Evolutionary conservation across 2,888 invertebrate genomes (phyloP), one percentile per base, ranked within the genome.

Genomic region (Microchrysa polita): DNA sequence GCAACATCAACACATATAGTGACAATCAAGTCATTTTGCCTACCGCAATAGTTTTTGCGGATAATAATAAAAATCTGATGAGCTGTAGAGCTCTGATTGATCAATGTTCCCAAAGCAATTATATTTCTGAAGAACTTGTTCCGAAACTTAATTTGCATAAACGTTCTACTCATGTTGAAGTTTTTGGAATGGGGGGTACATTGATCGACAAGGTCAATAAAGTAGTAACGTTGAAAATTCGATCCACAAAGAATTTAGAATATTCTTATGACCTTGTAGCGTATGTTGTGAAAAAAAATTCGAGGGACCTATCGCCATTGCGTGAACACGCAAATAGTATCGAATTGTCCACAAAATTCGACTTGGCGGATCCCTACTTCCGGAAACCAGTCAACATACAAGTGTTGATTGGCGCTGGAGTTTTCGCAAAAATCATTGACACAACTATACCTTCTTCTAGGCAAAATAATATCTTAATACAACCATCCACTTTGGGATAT

Each of bases 211-310:
- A n/a, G 16, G 12, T 48, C 2, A 12, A 48, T 10, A 48, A n/a
- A n/a, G 48, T 48, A 12, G 48, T 48, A 7, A 48, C 48, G 2
- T 48, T 48, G 48, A 48, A 48, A 48, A n/a, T 48, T 5, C 48
- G 48, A 12, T 48, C 48, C 14, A 48, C 48, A n/a, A 48, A 48
- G 12, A 48, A 48, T 48, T 48, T 48, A 48, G 48, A 48, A 48
- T 4, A 12, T n/a, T n/a, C 16, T n/a, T 48, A 48, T 48, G 16
- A n/a, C 48, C 2, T 48, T n/a, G 12, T 12, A 7, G 16, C 48
- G 4, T 48, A 48, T 48, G 16, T 48, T 12, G 48, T 48, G 2
- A 48, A n/a, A 12, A 12, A n/a, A 4, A 12, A 7, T 4, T 48
- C 48, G 4, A n/a, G 48, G 14, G 16, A 48, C 12, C 12, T 48